Evolutionary conservation across 2,797 vertebrate species (phyloP).

Genomic region (Poecilia picta): DNA sequence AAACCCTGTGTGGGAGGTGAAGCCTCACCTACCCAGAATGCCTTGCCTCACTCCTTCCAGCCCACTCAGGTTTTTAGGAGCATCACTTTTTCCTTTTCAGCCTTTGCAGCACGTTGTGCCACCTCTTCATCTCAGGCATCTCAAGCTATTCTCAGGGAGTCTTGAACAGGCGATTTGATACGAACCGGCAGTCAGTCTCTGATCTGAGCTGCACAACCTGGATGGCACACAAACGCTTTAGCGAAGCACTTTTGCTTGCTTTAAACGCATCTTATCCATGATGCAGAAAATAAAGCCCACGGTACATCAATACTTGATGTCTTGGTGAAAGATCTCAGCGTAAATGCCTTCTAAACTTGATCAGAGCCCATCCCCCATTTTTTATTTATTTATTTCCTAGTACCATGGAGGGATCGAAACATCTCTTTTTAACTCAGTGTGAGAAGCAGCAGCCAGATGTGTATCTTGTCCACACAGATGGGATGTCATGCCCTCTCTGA

Average conservation of each 20-base stretch:
- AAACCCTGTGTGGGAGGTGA: constrained; percentile 73
- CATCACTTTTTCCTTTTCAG: constrained; percentile 54
- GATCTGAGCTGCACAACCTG: constrained; percentile 17
- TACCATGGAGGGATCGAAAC: constrained; percentile 37
- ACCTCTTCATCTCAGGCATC: constrained; percentile 55
- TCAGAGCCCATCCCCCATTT: constrained; percentile 28
- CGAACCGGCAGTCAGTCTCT: constrained; percentile 36
- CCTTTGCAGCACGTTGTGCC: constrained; percentile 23
- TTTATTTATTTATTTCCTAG: neutral
- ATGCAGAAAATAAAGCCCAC: neutral
- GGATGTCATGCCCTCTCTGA: constrained; percentile 52
- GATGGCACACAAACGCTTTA: constrained; percentile 38
- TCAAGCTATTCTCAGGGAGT: constrained; percentile 52
- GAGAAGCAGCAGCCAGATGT: constrained; percentile 63
- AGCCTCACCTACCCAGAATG: constrained; percentile 78
- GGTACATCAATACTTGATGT: constrained; percentile 6
- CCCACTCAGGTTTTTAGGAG: constrained; percentile 71
- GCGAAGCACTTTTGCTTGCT: neutral
- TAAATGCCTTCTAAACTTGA: constrained; percentile 25
- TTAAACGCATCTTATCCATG: neutral
- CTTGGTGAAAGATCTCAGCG: constrained; percentile 6
- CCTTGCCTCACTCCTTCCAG: constrained; percentile 69
- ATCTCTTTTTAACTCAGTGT: constrained; percentile 49
- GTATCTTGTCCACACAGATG: constrained; percentile 41
- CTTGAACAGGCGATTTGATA: constrained; percentile 41